Percentiles rank a stretch among this genome's conserved stretches.
Conservation (phyloP, 2,888 invertebrate species). For the Rhagophthalmus giganteus region DNA sequence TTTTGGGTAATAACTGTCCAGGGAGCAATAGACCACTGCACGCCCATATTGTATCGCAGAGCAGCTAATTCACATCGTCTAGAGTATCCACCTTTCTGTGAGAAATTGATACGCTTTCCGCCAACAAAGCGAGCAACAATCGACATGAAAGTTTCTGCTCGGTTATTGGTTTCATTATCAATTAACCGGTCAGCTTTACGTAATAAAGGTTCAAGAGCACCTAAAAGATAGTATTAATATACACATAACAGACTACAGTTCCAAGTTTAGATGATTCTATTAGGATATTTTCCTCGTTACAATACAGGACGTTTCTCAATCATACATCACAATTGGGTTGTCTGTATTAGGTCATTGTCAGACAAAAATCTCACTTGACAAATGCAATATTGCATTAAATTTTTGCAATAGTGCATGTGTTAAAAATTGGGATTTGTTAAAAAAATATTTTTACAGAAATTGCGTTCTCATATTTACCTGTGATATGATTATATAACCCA, state of each 20-base stretch:
- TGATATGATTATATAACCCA: slow-evolving; percentile 1
- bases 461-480: not conserved
- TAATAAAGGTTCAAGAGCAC: slow-evolving; percentile 3
- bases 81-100: slow-evolving; percentile 40
- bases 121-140: slow-evolving; percentile 43
- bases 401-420: too few species aligned
- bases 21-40: not conserved
- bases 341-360: too few species aligned
- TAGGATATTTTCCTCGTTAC: too few species aligned
- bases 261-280: too few species aligned
- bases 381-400: too few species aligned
- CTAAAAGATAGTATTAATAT: slow-evolving; percentile 3
- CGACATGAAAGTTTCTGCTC: slow-evolving; percentile 42
- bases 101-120: slow-evolving; percentile 46
- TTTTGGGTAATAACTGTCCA: not conserved
- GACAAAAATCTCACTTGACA: too few species aligned
- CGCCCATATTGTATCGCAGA: slow-evolving; percentile 39
- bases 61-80: slow-evolving; percentile 42
- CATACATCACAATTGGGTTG: too few species aligned
- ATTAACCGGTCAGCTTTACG: slow-evolving; percentile 32
- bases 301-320: too few species aligned
- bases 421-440: too few species aligned
- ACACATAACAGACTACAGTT: too few species aligned
- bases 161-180: slow-evolving; percentile 40
- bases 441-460: too few species aligned